Conservation (phyloP, 2,888 invertebrate genomes). For the Dioctria rufipes region DNA sequence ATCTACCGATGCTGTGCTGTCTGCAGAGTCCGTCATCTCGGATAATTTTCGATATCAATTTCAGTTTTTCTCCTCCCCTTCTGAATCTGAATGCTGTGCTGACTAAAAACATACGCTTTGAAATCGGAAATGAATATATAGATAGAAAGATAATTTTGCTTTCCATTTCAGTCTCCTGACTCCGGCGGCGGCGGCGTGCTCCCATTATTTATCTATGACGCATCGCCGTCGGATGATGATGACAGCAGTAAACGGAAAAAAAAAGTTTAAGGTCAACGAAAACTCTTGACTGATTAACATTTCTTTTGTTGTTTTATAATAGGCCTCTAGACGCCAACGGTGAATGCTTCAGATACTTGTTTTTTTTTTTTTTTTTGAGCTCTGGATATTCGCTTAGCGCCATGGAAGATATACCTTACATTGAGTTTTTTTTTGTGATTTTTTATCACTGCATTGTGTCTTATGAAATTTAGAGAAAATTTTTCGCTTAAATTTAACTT, state of each 20-base stretch:
- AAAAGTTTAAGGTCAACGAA: slow-evolving; percentile 2
- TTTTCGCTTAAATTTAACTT: too few species aligned
- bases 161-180: background rate
- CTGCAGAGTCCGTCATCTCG: background rate
- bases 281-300: background rate
- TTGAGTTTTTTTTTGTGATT: too few species aligned
- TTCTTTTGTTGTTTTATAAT: too few species aligned
- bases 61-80: too few species aligned
- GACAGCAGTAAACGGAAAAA: background rate
- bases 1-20: background rate
- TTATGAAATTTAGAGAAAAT: too few species aligned
- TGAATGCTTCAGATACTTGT: background rate
- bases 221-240: background rate
- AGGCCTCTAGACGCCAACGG: background rate
- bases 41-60: too few species aligned
- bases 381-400: too few species aligned
- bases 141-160: background rate
- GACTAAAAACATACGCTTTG: background rate
- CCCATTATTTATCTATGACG: background rate
- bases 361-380: too few species aligned
- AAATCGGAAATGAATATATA: background rate
- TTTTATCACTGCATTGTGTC: too few species aligned
- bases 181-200: background rate
- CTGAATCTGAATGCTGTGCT: too few species aligned
- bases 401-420: too few species aligned